Evolutionary conservation across 2,797 vertebrate species (phyloP).

Genomic region (Psittacula derbiana): DNA sequence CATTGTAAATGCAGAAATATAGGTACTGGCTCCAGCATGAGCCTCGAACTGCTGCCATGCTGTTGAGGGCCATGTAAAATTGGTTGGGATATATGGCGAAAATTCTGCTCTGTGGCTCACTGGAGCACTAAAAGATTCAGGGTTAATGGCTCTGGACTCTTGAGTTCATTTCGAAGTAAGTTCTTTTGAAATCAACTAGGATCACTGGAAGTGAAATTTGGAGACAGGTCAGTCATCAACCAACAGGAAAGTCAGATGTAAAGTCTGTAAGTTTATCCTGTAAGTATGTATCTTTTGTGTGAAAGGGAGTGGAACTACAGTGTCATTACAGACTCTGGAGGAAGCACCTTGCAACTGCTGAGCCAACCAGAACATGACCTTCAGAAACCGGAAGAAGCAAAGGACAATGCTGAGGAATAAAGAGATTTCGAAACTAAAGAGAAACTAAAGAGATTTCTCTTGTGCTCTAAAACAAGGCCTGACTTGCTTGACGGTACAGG

Average conservation of each 20-base stretch:
- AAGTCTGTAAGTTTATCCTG: background rate
- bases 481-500: background rate
- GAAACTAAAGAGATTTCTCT: background rate
- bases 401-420: background rate
- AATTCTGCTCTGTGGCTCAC: background rate
- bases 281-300: fast-evolving
- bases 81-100: background rate
- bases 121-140: background rate
- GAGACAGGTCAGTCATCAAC: background rate
- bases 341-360: background rate
- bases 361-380: background rate
- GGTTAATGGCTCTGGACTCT: background rate
- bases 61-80: background rate
- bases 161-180: background rate
- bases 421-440: no score
- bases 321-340: background rate
- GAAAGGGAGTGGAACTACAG: background rate
- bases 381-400: background rate
- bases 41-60: background rate
- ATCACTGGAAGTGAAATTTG: background rate
- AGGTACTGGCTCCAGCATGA: background rate
- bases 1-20: background rate
- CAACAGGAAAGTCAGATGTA: background rate
- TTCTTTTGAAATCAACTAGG: background rate
- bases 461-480: background rate